Conservation (phyloP, 2,113 vertebrate genomes). For the Vidua chalybeata region DNA sequence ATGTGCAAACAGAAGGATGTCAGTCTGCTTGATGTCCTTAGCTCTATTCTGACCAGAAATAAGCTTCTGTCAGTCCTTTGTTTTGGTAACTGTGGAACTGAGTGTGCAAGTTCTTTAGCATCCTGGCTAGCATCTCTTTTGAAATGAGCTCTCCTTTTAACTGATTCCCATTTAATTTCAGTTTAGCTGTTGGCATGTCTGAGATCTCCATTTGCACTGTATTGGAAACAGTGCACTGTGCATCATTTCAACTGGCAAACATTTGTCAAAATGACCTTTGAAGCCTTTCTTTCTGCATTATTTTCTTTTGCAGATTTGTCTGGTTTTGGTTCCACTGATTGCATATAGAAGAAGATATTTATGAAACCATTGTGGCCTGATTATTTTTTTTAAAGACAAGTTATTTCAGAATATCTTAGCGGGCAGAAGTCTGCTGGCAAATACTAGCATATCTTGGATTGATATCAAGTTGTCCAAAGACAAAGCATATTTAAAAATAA, state of each 20-base stretch:
- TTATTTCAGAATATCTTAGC: neutral
- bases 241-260: neutral
- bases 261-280: conserved; percentile 15
- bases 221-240: neutral
- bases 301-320: neutral
- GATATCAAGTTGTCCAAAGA: neutral
- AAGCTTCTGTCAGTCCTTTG: neutral
- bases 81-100: neutral
- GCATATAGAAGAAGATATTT: neutral
- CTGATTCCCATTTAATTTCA: neutral
- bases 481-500: neutral
- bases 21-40: neutral
- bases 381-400: neutral
- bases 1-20: neutral
- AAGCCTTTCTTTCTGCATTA: neutral
- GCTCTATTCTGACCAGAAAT: neutral
- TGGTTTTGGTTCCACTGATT: neutral
- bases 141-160: neutral
- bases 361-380: neutral
- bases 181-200: neutral
- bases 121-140: neutral
- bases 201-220: neutral
- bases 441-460: neutral
- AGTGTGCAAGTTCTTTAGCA: neutral
- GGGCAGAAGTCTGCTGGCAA: conserved; percentile 5